A percentile compares a stretch with the other conserved stretches of the same genome.
Evolutionary conservation across 2,113 vertebrate species (phyloP).

Genomic region (Gnathonemus echidnorhynchus): DNA sequence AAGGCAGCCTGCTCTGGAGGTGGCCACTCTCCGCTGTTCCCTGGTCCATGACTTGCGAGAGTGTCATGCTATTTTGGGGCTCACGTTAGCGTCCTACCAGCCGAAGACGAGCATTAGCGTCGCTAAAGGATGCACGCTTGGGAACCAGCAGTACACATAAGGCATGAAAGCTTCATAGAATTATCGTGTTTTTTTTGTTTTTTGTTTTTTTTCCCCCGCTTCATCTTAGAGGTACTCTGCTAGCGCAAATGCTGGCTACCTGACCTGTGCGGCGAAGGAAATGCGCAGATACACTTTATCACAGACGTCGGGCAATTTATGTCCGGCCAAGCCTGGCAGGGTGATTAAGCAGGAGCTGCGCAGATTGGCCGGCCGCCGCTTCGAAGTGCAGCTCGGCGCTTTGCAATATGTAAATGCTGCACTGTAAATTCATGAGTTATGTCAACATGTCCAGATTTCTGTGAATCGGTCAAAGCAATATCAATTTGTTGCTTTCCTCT

Average conservation of each 20-base stretch:
- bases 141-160: not conserved
- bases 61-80: not conserved
- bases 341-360: constrained; percentile 7
- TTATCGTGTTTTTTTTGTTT: not conserved
- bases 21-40: not conserved
- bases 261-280: not conserved
- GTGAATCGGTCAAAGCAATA: constrained; percentile 57
- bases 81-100: not conserved
- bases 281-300: not conserved
- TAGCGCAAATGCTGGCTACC: not conserved
- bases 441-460: constrained; percentile 62
- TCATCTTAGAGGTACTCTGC: not conserved
- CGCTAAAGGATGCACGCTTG: not conserved
- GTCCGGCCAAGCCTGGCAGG: not conserved
- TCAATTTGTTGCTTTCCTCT: constrained; percentile 33
- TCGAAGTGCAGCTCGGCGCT: constrained; percentile 57
- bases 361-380: constrained; percentile 1
- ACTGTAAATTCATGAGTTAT: constrained; percentile 60
- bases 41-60: not conserved
- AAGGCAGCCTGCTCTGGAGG: not conserved
- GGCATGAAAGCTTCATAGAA: not conserved
- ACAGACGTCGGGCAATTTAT: not conserved
- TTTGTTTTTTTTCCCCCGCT: not conserved
- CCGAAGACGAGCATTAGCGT: not conserved
- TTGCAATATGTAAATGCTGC: constrained; percentile 57